Conservation (phyloP, 2,888 invertebrate genomes). For the Rhopalosiphum nymphaeae region DNA sequence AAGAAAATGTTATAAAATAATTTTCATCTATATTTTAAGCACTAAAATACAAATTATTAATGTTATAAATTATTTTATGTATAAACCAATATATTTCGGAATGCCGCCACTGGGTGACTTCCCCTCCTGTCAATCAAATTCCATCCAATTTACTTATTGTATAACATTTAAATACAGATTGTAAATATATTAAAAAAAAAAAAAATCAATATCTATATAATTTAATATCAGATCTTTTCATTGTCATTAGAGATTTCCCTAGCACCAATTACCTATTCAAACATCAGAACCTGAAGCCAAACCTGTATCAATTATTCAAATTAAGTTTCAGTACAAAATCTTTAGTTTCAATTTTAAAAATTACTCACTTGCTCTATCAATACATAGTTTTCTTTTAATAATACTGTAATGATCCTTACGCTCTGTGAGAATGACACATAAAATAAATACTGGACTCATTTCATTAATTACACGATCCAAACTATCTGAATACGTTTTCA, state of each 20-base stretch:
- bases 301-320: too few relatives aligned
- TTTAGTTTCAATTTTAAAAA: background rate
- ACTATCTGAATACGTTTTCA: slow-evolving; percentile 74
- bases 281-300: background rate
- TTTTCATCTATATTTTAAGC: background rate
- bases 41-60: background rate
- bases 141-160: too few relatives aligned
- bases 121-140: too few relatives aligned
- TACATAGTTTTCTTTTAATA: slow-evolving; percentile 87
- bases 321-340: background rate
- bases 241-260: too few relatives aligned
- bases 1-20: background rate
- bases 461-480: slow-evolving; percentile 75
- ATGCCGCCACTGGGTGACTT: too few relatives aligned
- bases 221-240: background rate
- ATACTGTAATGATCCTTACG: slow-evolving; percentile 84
- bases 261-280: background rate
- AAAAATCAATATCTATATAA: too few relatives aligned
- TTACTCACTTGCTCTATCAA: slow-evolving; percentile 75
- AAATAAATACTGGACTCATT: slow-evolving; percentile 76
- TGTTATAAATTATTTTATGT: background rate
- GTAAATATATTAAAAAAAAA: too few relatives aligned
- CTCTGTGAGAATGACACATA: slow-evolving; percentile 78
- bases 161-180: too few relatives aligned
- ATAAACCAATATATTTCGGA: background rate